Percentiles rank a stretch among this genome's conserved stretches.
These are phyloP conservation scores for Henicopernis longicauda DNA, from an alignment of 2,113 vertebrate species.

Conservation along the genomic window DNA sequence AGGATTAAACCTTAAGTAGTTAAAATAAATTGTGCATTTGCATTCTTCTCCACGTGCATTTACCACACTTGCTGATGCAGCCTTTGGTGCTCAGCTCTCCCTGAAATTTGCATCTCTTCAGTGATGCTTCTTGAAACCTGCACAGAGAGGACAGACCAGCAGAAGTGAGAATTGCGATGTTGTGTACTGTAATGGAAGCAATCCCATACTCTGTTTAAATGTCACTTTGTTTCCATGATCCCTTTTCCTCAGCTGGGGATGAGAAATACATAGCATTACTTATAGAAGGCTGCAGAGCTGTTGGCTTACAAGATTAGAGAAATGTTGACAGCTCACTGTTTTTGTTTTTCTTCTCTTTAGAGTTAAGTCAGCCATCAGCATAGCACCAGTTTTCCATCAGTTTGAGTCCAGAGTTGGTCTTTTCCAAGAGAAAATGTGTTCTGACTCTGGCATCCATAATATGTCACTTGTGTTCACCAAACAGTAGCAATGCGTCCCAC, in stretches of 20 bases:
- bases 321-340: background rate
- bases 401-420: background rate
- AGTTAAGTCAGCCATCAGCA: background rate
- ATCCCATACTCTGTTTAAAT: background rate
- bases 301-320: background rate
- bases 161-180: background rate
- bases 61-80: background rate
- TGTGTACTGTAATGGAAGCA: background rate
- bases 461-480: background rate
- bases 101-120: background rate
- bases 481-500: background rate
- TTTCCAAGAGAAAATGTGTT: background rate
- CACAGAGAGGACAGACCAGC: background rate
- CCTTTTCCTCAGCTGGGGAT: background rate
- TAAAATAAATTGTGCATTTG: background rate
- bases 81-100: background rate
- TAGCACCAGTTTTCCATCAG: background rate
- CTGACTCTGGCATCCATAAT: background rate
- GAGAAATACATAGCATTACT: background rate
- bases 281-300: background rate
- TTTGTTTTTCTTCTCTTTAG: background rate
- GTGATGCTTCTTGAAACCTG: background rate
- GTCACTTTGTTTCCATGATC: background rate
- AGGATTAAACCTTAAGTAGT: background rate
- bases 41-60: background rate